Conservation (phyloP, 2,888 invertebrate genomes). For the Periphyllus acericola region DNA sequence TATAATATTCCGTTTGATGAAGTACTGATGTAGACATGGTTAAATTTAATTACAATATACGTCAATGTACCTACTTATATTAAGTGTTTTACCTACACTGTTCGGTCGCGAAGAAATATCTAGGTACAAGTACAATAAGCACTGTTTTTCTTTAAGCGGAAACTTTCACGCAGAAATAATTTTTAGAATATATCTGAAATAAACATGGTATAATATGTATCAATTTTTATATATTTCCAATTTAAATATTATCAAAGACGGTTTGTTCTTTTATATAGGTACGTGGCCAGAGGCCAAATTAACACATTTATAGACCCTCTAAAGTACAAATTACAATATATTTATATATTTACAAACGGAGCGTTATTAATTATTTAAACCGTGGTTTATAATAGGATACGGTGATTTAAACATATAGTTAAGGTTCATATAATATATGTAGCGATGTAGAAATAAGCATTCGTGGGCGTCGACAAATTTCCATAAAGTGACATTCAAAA, state of each 20-base stretch:
- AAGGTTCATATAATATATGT: neutral
- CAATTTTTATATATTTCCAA: neutral
- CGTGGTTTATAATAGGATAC: neutral
- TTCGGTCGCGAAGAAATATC: neutral
- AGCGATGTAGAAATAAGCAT: neutral
- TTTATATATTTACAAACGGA: neutral
- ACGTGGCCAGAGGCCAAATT: neutral
- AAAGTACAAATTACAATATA: neutral
- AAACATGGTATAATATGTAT: no score
- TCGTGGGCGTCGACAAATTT: constrained; percentile 8
- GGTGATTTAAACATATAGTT: neutral
- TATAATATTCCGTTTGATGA: no score
- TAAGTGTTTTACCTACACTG: neutral
- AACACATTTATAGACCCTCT: neutral
- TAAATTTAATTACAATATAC: no score
- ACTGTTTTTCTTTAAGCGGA: neutral
- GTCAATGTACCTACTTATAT: no score
- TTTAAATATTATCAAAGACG: neutral
- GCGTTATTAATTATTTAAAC: neutral
- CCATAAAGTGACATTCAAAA: constrained; percentile 40
- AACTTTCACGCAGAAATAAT: neutral
- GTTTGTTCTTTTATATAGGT: neutral
- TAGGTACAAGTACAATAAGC: neutral
- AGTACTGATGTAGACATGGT: no score
- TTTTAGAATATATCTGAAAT: neutral